Base-by-base conservation (phyloP, 2,797 vertebrate genomes). In the Erethizon dorsatum region DNA sequence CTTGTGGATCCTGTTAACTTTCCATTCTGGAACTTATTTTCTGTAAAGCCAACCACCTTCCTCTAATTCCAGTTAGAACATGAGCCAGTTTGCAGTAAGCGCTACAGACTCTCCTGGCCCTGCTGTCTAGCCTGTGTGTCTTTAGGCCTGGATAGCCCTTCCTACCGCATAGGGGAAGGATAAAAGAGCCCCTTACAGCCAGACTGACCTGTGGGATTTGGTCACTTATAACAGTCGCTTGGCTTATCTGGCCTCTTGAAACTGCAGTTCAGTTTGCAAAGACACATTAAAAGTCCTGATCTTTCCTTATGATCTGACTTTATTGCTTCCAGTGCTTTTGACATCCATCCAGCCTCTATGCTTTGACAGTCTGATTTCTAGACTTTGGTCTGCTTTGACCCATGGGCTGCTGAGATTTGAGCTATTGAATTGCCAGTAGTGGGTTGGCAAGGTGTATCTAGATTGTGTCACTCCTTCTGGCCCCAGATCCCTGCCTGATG, bases 11-110 rank as follows among this genome's bases (percentile, higher is more conserved):
- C 33, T 88, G 9, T 90, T 92, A 61, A 61, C 7, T 71, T 90
- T 54, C 78, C 28, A 15, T 91, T 95, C 63, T 93, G 84, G 82
- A 90, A 80, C 50, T 45, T 77, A 56, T 28, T 94, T 67, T 45
- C 63, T 8, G 1, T 63, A 90, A 80, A 91, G 65, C 5, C 56
- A 84, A 7, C 82, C 31, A 65, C 65, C 28, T 65, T 57, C 31
- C 18, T 50, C 20, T 31, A n/a, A 15, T 69, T 61, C 28, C 50
- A 65, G 41, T 69, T 56, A 83, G 82, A 97, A 85, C 15, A 28
- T 37, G 33, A 83, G n/a, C 59, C 57, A 50, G 5, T 90, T 91
- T 87, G 22, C 33, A 93, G 41, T 78, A 90, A 73, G 67, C 69
- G 14, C 11, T 33, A 59, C 6, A 52, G 4, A 37, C 6, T 28